These are phyloP conservation scores for Lordiphosa stackelbergi DNA, from an alignment of 1,140 invertebrate species.

Conservation along the genomic window DNA sequence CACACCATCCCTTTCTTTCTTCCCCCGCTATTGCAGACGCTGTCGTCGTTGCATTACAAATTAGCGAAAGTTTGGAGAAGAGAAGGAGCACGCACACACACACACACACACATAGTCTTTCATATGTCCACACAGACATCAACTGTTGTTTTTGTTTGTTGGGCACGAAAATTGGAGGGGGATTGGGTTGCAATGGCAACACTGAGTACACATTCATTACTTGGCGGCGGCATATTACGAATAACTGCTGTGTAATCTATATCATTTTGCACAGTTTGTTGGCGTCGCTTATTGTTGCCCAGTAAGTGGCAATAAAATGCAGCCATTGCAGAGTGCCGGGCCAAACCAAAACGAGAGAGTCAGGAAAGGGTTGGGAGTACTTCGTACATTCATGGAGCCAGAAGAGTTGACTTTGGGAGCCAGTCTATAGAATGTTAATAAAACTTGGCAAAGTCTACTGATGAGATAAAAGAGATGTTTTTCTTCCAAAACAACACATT, in stretches of 20 bases:
- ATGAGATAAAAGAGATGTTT: no score
- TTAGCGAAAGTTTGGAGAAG: constrained; percentile 39
- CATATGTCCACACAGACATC: constrained; percentile 16
- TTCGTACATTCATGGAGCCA: neutral
- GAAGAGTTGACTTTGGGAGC: no score
- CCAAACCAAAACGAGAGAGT: neutral
- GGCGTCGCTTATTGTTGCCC: constrained; percentile 20
- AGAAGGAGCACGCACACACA: constrained; percentile 3
- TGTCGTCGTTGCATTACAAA: constrained; percentile 29
- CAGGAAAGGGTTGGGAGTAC: neutral
- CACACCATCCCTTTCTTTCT: neutral
- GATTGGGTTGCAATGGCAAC: constrained; percentile 9
- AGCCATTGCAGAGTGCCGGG: constrained; percentile 8
- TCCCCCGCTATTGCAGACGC: constrained; percentile 18
- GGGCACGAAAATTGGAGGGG: neutral
- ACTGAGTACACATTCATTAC: neutral
- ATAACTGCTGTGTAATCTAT: constrained; percentile 25
- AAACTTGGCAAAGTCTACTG: no score
- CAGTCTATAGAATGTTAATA: no score
- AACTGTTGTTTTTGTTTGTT: neutral
- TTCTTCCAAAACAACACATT: no score
- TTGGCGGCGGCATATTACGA: constrained; percentile 7
- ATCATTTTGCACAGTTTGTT: constrained; percentile 26
- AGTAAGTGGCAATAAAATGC: constrained; percentile 37
- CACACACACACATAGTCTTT: constrained; percentile 20